Conservation (phyloP, 2,113 vertebrate genomes). For the Oxyruncus cristatus region DNA sequence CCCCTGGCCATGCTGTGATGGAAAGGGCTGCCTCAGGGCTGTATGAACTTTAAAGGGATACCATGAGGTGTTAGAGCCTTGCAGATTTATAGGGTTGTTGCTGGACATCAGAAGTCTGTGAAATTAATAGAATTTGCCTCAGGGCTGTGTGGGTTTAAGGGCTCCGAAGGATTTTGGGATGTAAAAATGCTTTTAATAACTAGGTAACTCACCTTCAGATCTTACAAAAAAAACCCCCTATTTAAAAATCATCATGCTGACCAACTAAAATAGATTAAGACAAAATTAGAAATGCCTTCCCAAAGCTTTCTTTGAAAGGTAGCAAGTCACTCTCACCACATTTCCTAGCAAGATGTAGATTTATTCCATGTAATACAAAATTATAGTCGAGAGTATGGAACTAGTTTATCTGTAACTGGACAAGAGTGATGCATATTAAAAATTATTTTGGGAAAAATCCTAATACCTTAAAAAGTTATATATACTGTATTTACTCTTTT, state of each 20-base stretch:
- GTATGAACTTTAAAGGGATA: not conserved
- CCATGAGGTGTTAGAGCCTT: not conserved
- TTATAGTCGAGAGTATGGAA: not conserved
- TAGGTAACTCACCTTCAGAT: not conserved
- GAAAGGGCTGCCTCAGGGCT: not conserved
- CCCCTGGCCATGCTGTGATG: not conserved
- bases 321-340: not conserved
- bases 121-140: not conserved
- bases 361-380: not conserved
- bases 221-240: not conserved
- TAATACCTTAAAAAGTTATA: not conserved
- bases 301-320: not conserved
- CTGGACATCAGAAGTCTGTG: not conserved
- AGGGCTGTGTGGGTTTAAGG: not conserved
- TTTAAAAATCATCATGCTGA: not conserved
- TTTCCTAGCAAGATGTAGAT: not conserved
- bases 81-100: not conserved
- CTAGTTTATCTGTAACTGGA: not conserved
- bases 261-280: not conserved
- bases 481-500: not conserved
- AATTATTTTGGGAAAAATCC: not conserved
- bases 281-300: not conserved
- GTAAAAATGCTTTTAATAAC: slow-evolving; percentile 17
- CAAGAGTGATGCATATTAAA: not conserved
- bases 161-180: not conserved